These are phyloP conservation scores for Brotula barbata DNA, from an alignment of 2,797 vertebrate species.

Conservation along the genomic window DNA sequence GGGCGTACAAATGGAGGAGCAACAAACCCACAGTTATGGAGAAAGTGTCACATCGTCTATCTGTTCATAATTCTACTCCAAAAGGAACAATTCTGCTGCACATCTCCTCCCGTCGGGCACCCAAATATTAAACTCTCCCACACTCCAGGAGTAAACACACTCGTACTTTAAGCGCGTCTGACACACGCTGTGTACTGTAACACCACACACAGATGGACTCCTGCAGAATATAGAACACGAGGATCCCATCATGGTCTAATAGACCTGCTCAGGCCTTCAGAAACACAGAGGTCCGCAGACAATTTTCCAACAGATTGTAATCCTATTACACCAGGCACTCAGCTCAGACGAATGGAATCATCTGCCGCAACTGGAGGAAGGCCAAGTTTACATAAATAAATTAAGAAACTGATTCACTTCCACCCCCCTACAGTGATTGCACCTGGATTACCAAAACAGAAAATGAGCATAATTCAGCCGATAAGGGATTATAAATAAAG, in stretches of 20 bases:
- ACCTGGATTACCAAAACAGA: constrained; percentile 67
- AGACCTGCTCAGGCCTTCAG: constrained; percentile 55
- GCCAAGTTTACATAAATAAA: constrained; percentile 79
- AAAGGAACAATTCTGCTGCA: background rate
- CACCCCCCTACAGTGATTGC: constrained; percentile 67
- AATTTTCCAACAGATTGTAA: constrained; percentile 74
- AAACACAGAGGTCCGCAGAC: constrained; percentile 63
- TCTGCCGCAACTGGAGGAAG: constrained; percentile 71
- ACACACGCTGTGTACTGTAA: constrained; percentile 17
- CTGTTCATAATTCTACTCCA: background rate
- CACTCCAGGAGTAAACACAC: background rate
- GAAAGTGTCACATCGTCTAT: too few species aligned
- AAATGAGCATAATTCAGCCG: constrained; percentile 61
- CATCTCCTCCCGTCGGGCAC: background rate
- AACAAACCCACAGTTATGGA: too few species aligned
- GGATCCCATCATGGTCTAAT: constrained; percentile 49
- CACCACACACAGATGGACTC: constrained; percentile 11
- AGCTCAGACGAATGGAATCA: constrained; percentile 78
- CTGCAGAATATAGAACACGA: constrained; percentile 21
- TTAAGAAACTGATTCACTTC: constrained; percentile 76
- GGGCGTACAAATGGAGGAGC: too few species aligned
- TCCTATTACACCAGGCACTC: constrained; percentile 73
- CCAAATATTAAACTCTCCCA: too few species aligned
- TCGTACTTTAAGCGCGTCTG: constrained; percentile 1
- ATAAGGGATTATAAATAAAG: constrained; percentile 70